Evolutionary conservation across 1,140 invertebrate genomes (phyloP).

Genomic region (Maconellicoccus hirsutus): DNA sequence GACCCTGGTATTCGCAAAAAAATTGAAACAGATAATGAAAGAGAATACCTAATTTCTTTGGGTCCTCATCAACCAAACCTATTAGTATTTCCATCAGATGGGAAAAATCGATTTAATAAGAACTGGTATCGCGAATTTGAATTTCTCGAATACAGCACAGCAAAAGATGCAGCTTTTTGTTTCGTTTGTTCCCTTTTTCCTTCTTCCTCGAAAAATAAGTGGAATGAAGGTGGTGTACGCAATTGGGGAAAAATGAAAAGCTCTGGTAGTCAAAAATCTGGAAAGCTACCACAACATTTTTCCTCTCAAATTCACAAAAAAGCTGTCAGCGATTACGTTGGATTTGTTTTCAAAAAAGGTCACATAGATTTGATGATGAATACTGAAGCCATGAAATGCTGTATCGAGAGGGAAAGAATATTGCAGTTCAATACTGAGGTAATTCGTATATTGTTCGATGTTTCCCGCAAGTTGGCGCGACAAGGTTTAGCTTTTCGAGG

Average conservation of each 20-base stretch:
- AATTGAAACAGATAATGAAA: background rate
- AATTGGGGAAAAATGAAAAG: slow-evolving; percentile 22
- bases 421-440: slow-evolving; percentile 12
- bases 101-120: slow-evolving; percentile 14
- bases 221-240: background rate
- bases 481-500: slow-evolving; percentile 20
- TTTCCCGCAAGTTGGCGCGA: slow-evolving; percentile 6
- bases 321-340: background rate
- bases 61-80: slow-evolving; percentile 23
- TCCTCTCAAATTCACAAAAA: slow-evolving; percentile 1
- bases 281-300: slow-evolving; percentile 7
- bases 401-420: slow-evolving; percentile 17
- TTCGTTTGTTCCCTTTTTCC: slow-evolving; percentile 18
- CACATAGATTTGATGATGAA: background rate
- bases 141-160: slow-evolving; percentile 20
- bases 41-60: slow-evolving; percentile 17
- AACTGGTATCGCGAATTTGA: slow-evolving; percentile 15
- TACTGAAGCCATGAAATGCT: background rate
- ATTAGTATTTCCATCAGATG: slow-evolving; percentile 2
- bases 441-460: slow-evolving; percentile 18
- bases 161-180: background rate
- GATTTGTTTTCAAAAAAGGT: background rate
- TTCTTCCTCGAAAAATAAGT: background rate
- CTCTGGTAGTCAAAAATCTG: background rate
- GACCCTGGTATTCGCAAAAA: slow-evolving; percentile 11